phyloP scores from a whole-genome alignment of 2,113 vertebrate species.

The Mandrillus leucophaeus region DNA sequence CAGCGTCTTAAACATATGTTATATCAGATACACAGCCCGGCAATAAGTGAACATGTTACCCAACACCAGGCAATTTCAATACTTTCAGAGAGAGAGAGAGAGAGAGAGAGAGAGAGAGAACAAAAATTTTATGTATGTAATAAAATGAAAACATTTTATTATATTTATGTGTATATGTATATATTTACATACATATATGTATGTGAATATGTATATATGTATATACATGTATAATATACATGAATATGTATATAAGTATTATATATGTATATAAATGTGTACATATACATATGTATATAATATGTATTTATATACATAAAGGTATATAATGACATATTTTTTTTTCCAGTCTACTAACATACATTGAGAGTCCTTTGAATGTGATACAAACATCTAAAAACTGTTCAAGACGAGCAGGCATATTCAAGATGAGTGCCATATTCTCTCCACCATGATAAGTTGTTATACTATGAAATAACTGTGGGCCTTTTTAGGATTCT shows the following conservation, averaged over 20 bases:
- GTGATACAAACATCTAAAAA: background rate
- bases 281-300: too few relatives aligned
- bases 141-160: too few relatives aligned
- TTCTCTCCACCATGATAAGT: background rate
- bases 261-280: too few relatives aligned
- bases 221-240: too few relatives aligned
- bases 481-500: background rate
- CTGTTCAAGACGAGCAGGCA: background rate
- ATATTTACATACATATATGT: too few relatives aligned
- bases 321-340: background rate
- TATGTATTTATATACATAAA: too few relatives aligned
- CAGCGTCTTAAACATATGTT: background rate
- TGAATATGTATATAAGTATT: background rate
- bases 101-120: too few relatives aligned
- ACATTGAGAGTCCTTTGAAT: background rate
- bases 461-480: background rate
- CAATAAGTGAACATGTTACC: background rate
- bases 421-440: background rate
- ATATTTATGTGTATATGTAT: background rate
- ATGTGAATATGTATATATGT: too few relatives aligned
- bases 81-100: background rate
- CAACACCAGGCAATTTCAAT: background rate
- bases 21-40: background rate
- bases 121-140: too few relatives aligned
- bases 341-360: background rate